Evolutionary conservation across 2,888 invertebrate species (phyloP).

Genomic region (Hololepta plana): DNA sequence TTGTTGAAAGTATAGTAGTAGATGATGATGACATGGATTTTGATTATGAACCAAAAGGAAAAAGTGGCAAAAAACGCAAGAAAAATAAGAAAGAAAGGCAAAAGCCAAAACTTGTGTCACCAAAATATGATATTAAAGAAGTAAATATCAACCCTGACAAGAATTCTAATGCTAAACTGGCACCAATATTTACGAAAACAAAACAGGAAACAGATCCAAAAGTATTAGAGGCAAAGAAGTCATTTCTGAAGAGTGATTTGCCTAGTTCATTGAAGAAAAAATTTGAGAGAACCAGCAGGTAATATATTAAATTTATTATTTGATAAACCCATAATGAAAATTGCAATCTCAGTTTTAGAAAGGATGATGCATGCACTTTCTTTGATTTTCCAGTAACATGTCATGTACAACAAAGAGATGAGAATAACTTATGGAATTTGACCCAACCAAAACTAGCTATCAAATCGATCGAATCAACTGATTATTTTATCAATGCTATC

Average conservation of each 20-base stretch:
- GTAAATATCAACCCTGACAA: too few relatives aligned
- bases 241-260: constrained; percentile 54
- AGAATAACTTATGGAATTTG: constrained; percentile 21
- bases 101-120: too few relatives aligned
- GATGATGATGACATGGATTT: too few relatives aligned
- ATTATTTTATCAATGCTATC: too few relatives aligned
- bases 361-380: not conserved
- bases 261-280: constrained; percentile 42
- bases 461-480: too few relatives aligned
- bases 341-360: not conserved
- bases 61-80: too few relatives aligned
- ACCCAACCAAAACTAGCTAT: constrained; percentile 14
- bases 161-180: constrained; percentile 31
- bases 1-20: too few relatives aligned
- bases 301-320: constrained; percentile 3
- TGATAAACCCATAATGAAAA: constrained; percentile 2
- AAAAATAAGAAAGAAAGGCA: too few relatives aligned
- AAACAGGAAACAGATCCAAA: constrained; percentile 39
- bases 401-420: constrained; percentile 40
- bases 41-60: too few relatives aligned
- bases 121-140: too few relatives aligned
- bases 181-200: constrained; percentile 47
- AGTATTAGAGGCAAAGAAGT: constrained; percentile 41
- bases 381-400: constrained; percentile 38
- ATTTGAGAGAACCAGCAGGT: constrained; percentile 21